Evolutionary conservation across 2,113 vertebrate genomes (phyloP), one percentile per base, ranked within the genome.

Genomic region (Neopipo cinnamomea): DNA sequence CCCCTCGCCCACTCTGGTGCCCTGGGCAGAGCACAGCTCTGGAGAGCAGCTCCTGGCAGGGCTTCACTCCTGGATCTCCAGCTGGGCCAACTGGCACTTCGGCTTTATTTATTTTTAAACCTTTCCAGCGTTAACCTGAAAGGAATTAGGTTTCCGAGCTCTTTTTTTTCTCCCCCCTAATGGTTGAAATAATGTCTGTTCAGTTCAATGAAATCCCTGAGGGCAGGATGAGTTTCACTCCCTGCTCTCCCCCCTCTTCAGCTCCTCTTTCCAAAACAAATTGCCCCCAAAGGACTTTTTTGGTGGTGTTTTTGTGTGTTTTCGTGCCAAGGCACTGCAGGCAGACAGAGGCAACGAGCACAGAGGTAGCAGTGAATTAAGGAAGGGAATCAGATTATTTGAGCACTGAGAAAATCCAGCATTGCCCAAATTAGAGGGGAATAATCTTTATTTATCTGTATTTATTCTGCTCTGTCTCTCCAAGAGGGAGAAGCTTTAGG

Each of bases 51-150:
- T 68, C 31, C 70, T 73, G 79, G 79, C 55, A n/a, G 22, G 1
- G 52, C 66, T 74, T 55, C 1, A 1, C 63, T 73, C 11, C 74
- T 16, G 55, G 35, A 63, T 8, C 70, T 55, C 79, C 28, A 10
- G 9, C 74, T n/a, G 50, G 55, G 75, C 74, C 93, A 91, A 50
- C 66, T 91, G 75, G 83, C 83, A 93, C 70, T 81, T 76, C 0
- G 8, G 41, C 23, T 91, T 81, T 82, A 74, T 94, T 92, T 88
- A 81, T 91, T 96, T 88, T 91, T 61, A 70, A 77, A 65, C 61
- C 70, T 88, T 91, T 82, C 79, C 90, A 94, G 70, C 44, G 5
- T 77, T 81, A 88, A 96, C 65, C 65, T 93, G 83, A 81, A 87
- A 94, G 74, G 59, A 85, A 91, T 81, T 59, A 53, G 41, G 49